phyloP scores from a whole-genome alignment of 37 sponge, comb jelly and placozoan genomes.

The Theonella swinhoei region DNA sequence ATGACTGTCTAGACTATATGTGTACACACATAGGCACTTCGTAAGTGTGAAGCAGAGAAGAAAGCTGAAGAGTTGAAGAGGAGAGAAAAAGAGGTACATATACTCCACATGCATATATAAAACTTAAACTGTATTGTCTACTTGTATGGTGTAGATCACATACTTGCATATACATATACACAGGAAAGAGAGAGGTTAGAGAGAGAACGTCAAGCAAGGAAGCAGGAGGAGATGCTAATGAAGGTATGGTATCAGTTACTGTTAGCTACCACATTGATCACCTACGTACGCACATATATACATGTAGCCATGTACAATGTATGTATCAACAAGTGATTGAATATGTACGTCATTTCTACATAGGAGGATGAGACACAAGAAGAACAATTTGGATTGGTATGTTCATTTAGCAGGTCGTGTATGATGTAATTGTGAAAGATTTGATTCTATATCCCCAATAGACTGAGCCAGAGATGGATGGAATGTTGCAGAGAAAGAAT shows the following conservation, averaged over 20 bases:
- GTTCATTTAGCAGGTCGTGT: too few relatives aligned
- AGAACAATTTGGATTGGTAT: background rate
- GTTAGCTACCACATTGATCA: too few relatives aligned
- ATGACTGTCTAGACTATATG: too few relatives aligned
- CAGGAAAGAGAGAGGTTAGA: constrained; percentile 36
- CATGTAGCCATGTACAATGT: background rate
- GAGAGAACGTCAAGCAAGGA: constrained; percentile 25
- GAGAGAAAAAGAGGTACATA: background rate
- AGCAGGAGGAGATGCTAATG: constrained; percentile 39
- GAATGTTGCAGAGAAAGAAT: constrained; percentile 89
- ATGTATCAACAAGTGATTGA: background rate
- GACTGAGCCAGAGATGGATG: constrained; percentile 48
- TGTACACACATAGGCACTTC: background rate
- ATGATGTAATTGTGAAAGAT: too few relatives aligned
- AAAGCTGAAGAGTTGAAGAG: constrained; percentile 20
- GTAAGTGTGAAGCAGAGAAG: background rate
- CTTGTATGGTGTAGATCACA: too few relatives aligned
- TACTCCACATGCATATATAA: background rate
- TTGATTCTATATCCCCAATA: too few relatives aligned
- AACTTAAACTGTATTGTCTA: background rate
- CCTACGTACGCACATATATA: background rate
- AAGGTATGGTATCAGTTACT: constrained; percentile 4
- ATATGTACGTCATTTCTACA: too few relatives aligned
- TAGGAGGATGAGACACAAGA: background rate
- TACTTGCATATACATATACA: too few relatives aligned